Conservation (phyloP, 2,888 invertebrate genomes). For the Cacoxenus indagator region DNA sequence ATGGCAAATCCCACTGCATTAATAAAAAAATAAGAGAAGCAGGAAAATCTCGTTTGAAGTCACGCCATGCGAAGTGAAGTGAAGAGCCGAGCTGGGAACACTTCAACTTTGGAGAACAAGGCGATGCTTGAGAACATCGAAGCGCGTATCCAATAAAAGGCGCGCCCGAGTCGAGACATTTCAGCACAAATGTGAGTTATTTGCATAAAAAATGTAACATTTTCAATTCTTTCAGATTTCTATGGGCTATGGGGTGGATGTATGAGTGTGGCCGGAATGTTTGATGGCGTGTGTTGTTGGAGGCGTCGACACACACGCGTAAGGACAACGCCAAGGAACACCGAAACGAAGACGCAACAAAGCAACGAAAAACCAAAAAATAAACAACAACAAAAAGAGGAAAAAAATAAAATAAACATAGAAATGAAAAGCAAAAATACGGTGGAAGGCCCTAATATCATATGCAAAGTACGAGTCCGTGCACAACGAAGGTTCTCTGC, state of each 20-base stretch:
- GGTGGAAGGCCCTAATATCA: too few species aligned
- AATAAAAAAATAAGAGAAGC: too few species aligned
- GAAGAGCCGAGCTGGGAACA: not conserved
- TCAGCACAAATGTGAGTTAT: slow-evolving; percentile 30
- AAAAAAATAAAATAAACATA: slow-evolving; percentile 29
- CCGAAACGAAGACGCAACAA: slow-evolving; percentile 1
- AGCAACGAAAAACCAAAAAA: slow-evolving; percentile 4
- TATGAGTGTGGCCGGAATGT: slow-evolving; percentile 20
- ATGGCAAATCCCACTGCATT: too few species aligned
- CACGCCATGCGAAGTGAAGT: not conserved
- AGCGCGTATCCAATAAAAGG: slow-evolving; percentile 3
- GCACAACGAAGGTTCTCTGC: slow-evolving; percentile 33
- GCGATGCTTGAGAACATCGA: slow-evolving; percentile 14
- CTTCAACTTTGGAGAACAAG: slow-evolving; percentile 13
- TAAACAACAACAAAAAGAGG: not conserved
- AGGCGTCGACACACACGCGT: not conserved
- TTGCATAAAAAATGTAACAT: slow-evolving; percentile 50
- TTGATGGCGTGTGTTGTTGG: not conserved
- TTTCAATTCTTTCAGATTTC: slow-evolving; percentile 36
- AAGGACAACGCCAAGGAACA: not conserved
- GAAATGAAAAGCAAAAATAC: too few species aligned
- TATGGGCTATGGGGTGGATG: not conserved
- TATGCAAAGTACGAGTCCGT: slow-evolving; percentile 43
- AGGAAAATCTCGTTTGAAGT: not conserved
- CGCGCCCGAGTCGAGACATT: not conserved